A percentile compares a stretch with the other conserved stretches of the same genome.
Evolutionary conservation across 2,797 vertebrate genomes (phyloP).

Genomic region (Cottoperca gobio): DNA sequence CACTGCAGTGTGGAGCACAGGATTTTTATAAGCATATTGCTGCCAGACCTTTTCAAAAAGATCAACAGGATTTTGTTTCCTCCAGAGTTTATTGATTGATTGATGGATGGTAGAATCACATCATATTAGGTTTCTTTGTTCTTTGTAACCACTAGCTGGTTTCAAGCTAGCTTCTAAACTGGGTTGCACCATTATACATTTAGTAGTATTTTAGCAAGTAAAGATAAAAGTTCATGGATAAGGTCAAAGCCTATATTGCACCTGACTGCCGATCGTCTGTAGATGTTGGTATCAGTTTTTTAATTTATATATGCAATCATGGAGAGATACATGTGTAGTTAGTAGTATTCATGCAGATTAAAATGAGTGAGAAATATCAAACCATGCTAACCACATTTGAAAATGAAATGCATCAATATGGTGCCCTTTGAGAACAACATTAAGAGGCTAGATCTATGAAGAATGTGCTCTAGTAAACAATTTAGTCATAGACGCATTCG

Average conservation of each 20-base stretch:
- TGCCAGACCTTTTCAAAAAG: constrained; percentile 38
- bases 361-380: background rate
- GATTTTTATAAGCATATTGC: constrained; percentile 10
- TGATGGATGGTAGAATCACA: constrained; percentile 38
- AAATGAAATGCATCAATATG: too few relatives aligned
- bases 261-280: background rate
- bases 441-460: too few relatives aligned
- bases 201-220: background rate
- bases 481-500: too few relatives aligned
- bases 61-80: constrained; percentile 51
- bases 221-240: background rate
- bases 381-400: background rate
- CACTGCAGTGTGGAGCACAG: constrained; percentile 37
- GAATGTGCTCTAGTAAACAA: too few relatives aligned
- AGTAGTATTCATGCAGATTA: background rate
- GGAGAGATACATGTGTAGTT: background rate
- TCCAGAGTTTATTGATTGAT: constrained; percentile 58
- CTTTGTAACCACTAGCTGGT: background rate
- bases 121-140: constrained; percentile 6
- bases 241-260: background rate
- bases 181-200: constrained; percentile 7
- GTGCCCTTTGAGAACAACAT: too few relatives aligned
- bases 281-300: background rate
- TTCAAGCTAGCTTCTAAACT: background rate
- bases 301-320: background rate